phyloP scores from a whole-genome alignment of 2,797 vertebrate species.

The Acanthornis magna region DNA sequence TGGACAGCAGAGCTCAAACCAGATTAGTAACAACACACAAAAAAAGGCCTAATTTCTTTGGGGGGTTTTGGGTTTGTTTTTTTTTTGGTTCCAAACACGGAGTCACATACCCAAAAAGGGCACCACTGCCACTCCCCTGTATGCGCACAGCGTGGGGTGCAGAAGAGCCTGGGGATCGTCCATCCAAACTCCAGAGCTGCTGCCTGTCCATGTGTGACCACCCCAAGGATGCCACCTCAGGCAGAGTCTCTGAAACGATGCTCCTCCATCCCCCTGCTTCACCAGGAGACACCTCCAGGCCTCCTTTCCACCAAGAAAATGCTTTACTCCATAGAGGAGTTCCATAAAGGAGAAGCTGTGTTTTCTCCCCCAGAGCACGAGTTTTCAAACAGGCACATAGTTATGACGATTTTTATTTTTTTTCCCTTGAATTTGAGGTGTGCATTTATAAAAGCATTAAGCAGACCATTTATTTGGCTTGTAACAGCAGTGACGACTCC shows the following conservation, averaged over 20 bases:
- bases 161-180: neutral
- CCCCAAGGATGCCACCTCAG: neutral
- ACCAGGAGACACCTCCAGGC: neutral
- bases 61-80: no score
- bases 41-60: neutral
- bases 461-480: slow-evolving; percentile 1
- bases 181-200: neutral
- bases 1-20: slow-evolving; percentile 46
- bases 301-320: neutral
- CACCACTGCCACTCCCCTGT: accelerated
- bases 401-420: neutral
- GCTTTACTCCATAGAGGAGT: neutral
- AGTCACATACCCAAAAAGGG: neutral
- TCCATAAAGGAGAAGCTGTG: neutral
- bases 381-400: neutral
- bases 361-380: accelerated
- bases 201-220: accelerated
- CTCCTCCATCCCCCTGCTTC: neutral
- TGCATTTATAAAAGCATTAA: slow-evolving; percentile 20
- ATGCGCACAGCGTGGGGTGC: accelerated
- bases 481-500: neutral
- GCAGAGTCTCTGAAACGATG: neutral
- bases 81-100: neutral
- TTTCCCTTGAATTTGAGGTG: neutral
- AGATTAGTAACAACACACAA: slow-evolving; percentile 34